Percentiles rank a stretch among this genome's conserved stretches.
These are phyloP conservation scores for Pseudomugil tenellus DNA, from an alignment of 2,797 vertebrate species.

Conservation along the genomic window DNA sequence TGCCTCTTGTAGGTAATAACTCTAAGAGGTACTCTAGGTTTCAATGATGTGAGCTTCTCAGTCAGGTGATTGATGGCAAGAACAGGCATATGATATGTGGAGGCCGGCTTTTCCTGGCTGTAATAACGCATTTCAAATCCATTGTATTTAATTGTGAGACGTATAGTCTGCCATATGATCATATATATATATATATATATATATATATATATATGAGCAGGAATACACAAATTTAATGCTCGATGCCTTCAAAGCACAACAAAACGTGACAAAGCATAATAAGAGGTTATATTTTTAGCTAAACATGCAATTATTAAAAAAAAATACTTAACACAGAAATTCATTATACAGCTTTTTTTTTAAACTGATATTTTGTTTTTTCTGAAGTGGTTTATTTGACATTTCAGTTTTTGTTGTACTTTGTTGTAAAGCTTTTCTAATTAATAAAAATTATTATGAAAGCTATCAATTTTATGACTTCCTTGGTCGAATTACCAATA, in stretches of 20 bases:
- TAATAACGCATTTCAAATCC: slow-evolving; percentile 48
- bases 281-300: not conserved
- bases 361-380: not conserved
- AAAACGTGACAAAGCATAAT: not conserved
- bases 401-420: not conserved
- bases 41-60: not conserved
- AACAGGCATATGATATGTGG: slow-evolving; percentile 59
- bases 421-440: not conserved
- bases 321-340: too few species aligned
- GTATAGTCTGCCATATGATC: not conserved
- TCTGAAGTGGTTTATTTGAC: not conserved
- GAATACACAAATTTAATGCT: too few species aligned
- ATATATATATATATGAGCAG: too few species aligned
- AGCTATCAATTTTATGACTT: too few species aligned
- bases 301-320: not conserved
- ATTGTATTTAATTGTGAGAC: slow-evolving; percentile 20
- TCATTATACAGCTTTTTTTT: not conserved
- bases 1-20: accelerated
- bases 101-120: slow-evolving; percentile 64
- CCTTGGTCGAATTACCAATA: not conserved
- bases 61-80: slow-evolving; percentile 29
- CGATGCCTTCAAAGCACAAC: not conserved
- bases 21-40: too few species aligned
- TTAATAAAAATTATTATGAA: too few species aligned
- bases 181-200: too few species aligned